Evolutionary conservation across 2,113 vertebrate genomes (phyloP), one percentile per base, ranked within the genome.

Genomic region (Eurypyga helias): DNA sequence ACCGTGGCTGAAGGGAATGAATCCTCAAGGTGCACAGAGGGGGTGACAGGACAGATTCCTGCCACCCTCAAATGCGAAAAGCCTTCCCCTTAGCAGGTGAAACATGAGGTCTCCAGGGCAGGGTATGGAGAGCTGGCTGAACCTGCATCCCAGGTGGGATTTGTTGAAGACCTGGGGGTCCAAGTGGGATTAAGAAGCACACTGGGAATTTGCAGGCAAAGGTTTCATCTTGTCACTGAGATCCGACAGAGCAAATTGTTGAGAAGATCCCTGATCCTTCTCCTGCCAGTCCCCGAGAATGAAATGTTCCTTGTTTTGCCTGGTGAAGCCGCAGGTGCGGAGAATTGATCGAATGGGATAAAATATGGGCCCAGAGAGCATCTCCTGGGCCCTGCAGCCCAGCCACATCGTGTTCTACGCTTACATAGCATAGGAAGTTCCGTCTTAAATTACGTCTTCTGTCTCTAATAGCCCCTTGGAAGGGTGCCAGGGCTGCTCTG

Each of bases 1-100:
- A 24, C 13, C 54, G 66, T 87, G 91, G 61, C 57, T 91, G 75
- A 87, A 93, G 76, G 89, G 89, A 23, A 83, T 65, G 49, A 78
- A 67, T 60, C 61, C 45, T 79, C 1, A 0, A 82, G 55, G 60
- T 43, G 26, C 45, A 19, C 0, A 2, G 66, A 78, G 33, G 31
- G 21, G 49, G 5, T 1, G 4, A 36, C 16, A 2, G 29, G 60
- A 64, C 0, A 1, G 34, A 83, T 87, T 55, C 43, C 3, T 62
- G 49, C 36, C 45, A 52, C n/a, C 26, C 18, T 51, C 25, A 69
- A 58, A 38, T 38, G 70, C n/a, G 36, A 57, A 36, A 76, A 46
- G 33, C 18, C 33, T 82, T 85, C 29, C 65, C 46, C 31, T 58
- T 41, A 69, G 10, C 36, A 46, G 29, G 29, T 3, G 11, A 94